Percentiles rank a stretch among this genome's conserved stretches.
phyloP scores from a whole-genome alignment of 2,113 vertebrate species.

The Melanerpes formicivorus region DNA sequence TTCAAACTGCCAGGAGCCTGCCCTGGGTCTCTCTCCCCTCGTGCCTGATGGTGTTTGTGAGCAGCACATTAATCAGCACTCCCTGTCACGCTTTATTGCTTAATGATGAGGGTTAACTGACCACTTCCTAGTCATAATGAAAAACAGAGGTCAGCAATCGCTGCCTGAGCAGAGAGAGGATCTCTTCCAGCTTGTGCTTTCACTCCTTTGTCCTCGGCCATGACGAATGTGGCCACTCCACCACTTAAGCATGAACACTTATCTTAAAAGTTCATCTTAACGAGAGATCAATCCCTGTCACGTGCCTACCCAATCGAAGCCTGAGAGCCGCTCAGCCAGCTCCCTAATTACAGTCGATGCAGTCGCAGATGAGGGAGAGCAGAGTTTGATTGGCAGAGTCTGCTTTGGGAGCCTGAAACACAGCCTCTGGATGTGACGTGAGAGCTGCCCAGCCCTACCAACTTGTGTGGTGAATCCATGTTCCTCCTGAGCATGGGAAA shows the following conservation, averaged over 20 bases:
- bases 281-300: slow-evolving; percentile 11
- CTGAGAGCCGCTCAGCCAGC: slow-evolving; percentile 23
- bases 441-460: neutral
- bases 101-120: slow-evolving; percentile 61
- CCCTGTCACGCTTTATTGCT: slow-evolving; percentile 42
- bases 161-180: neutral
- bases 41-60: neutral
- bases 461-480: neutral
- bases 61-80: slow-evolving; percentile 14
- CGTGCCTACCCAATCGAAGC: slow-evolving; percentile 8
- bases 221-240: neutral
- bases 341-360: slow-evolving; percentile 3
- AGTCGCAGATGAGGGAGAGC: neutral
- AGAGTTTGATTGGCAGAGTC: neutral
- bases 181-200: neutral
- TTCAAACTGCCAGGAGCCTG: neutral
- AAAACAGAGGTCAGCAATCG: slow-evolving; percentile 56
- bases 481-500: neutral
- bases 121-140: slow-evolving; percentile 56
- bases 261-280: slow-evolving; percentile 30
- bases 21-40: slow-evolving; percentile 15
- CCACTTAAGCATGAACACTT: neutral
- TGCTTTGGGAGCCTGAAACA: neutral
- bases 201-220: neutral
- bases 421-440: fast-evolving